Evolutionary conservation across 2,113 vertebrate genomes (phyloP), one percentile per base, ranked within the genome.

Genomic region (Falcunculus frontatus): DNA sequence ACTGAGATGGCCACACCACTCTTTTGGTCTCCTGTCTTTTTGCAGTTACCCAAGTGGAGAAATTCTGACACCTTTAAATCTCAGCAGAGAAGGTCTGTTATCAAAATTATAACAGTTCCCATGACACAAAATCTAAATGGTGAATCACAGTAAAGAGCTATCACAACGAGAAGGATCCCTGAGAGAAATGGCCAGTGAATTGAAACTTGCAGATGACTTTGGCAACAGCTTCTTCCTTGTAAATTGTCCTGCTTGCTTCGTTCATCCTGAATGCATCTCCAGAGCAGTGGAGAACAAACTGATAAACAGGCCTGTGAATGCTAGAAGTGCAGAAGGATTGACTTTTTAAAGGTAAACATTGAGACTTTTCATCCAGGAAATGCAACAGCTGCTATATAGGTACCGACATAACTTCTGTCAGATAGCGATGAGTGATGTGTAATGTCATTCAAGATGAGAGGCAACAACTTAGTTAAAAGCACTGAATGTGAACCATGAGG

Each of bases 291-390:
- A 79, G 76, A 96, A 83, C 32, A 63, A 96, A 95, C 39, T 30
- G 67, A 79, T 50, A 81, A 90, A 67, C 20, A 84, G 46, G 25
- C 74, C 72, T 93, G 44, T 73, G 87, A 95, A 95, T 78, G 57
- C 67, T 72, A 84, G 78, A 35, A 70, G 52, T 85, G 84, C 37
- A 93, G 75, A 91, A 92, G 59, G 77, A 89, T 55, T 97, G 96
- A 87, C 92, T 92, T 96, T 96, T 97, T 94, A 75, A 97, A 97
- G 72, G 86, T 94, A 97, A 97, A 95, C 89, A 96, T 17, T 73
- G 69, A 93, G 87, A 83, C 26, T 96, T 96, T 88, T 93, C 78
- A 91, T 91, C 82, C 84, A 72, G 75, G 82, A 96, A 92, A 49
- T 68, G 39, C 86, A 88, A 65, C 44, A 92, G 70, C 81, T 96